Conservation (phyloP, 2,113 vertebrate species). For the Centropristis striata region DNA sequence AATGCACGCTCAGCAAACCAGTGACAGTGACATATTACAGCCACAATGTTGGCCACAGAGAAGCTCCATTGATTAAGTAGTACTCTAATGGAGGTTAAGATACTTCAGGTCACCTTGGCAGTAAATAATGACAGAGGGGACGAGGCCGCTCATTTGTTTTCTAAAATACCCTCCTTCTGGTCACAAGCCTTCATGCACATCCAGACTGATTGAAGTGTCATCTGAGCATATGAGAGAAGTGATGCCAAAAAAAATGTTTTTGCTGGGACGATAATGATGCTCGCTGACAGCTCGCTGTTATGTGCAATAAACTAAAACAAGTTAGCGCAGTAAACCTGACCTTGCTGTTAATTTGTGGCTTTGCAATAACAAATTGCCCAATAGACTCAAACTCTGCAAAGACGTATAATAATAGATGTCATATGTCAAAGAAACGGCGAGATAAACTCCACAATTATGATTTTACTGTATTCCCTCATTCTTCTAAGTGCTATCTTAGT, state of each 20-base stretch:
- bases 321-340: slow-evolving; percentile 15
- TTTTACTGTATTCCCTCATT: not conserved
- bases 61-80: slow-evolving; percentile 35
- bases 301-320: slow-evolving; percentile 9
- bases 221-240: slow-evolving; percentile 12
- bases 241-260: slow-evolving; percentile 44
- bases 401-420: slow-evolving; percentile 6
- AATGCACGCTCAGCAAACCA: not conserved
- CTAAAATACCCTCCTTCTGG: slow-evolving; percentile 8
- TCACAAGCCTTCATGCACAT: slow-evolving; percentile 5
- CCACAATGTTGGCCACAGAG: not conserved
- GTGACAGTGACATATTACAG: not conserved
- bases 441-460: not conserved
- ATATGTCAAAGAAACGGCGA: not conserved
- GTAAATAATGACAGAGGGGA: slow-evolving; percentile 29
- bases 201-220: slow-evolving; percentile 33
- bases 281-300: slow-evolving; percentile 25
- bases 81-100: slow-evolving; percentile 35
- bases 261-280: slow-evolving; percentile 1
- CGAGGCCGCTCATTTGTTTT: not conserved
- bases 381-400: slow-evolving; percentile 1
- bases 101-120: slow-evolving; percentile 41
- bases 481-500: not conserved
- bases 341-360: slow-evolving; percentile 6
- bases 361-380: slow-evolving; percentile 26